A percentile compares a stretch with the other conserved stretches of the same genome.
These are phyloP conservation scores for Menura novaehollandiae DNA, from an alignment of 2,113 vertebrate species.

Conservation along the genomic window DNA sequence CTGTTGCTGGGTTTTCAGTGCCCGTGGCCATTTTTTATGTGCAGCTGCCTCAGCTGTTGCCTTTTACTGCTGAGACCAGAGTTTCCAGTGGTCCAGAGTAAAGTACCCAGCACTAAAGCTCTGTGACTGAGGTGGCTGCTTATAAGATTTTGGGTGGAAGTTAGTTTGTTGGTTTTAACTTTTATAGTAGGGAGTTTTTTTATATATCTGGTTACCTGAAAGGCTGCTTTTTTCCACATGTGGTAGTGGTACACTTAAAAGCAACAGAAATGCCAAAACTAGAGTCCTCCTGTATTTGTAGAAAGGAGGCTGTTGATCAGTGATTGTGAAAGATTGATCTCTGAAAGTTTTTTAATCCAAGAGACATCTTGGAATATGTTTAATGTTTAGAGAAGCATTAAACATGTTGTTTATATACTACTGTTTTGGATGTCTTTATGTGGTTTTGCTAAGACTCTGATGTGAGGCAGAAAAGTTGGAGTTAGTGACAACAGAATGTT, in stretches of 20 bases:
- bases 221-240: not conserved
- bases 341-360: not conserved
- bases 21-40: not conserved
- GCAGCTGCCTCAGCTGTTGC: not conserved
- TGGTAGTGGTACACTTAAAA: not conserved
- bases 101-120: not conserved
- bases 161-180: not conserved
- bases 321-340: not conserved
- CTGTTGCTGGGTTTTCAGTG: not conserved
- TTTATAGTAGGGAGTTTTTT: accelerated
- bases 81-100: not conserved
- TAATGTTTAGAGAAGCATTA: not conserved
- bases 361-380: not conserved
- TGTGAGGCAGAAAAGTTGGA: not conserved
- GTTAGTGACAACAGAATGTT: not conserved
- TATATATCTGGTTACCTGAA: not conserved
- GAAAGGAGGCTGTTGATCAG: not conserved
- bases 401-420: not conserved
- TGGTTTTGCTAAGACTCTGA: not conserved
- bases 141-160: not conserved
- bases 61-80: not conserved
- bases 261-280: not conserved
- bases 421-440: not conserved
- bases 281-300: not conserved
- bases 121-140: not conserved